These are phyloP conservation scores for Aricia artaxerxes DNA, from an alignment of 2,888 invertebrate genomes.

Conservation along the genomic window DNA sequence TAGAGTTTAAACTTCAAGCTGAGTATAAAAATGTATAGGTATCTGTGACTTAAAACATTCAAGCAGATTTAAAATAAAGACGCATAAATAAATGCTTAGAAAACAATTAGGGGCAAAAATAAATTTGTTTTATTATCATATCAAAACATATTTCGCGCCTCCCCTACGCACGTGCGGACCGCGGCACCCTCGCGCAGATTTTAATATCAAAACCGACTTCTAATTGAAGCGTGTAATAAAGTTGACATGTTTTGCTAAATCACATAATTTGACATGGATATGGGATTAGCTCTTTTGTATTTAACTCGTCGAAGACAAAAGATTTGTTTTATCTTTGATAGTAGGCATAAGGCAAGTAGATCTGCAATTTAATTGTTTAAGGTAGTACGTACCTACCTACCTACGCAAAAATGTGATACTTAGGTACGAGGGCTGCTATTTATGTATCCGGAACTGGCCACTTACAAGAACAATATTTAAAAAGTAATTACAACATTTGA, in stretches of 20 bases:
- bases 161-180: conserved; percentile 58
- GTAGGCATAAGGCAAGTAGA: background rate
- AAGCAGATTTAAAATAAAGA: background rate
- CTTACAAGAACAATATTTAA: no score
- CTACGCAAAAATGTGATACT: no score
- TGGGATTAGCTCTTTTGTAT: conserved; percentile 43
- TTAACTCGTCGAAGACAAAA: background rate
- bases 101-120: conserved; percentile 30
- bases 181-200: conserved; percentile 45
- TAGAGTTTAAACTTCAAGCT: no score
- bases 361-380: background rate
- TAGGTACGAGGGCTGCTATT: no score
- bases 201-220: conserved; percentile 54
- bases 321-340: background rate
- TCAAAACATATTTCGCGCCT: conserved; percentile 68
- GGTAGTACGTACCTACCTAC: no score
- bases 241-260: conserved; percentile 75
- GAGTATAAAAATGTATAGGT: no score
- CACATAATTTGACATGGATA: conserved; percentile 72
- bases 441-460: no score
- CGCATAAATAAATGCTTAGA: conserved; percentile 19
- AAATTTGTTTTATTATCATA: conserved; percentile 56
- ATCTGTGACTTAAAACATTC: no score
- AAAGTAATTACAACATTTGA: no score
- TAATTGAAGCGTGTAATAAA: conserved; percentile 76